Evolutionary conservation across 2,797 vertebrate genomes (phyloP).

Genomic region (Heliangelus exortis): DNA sequence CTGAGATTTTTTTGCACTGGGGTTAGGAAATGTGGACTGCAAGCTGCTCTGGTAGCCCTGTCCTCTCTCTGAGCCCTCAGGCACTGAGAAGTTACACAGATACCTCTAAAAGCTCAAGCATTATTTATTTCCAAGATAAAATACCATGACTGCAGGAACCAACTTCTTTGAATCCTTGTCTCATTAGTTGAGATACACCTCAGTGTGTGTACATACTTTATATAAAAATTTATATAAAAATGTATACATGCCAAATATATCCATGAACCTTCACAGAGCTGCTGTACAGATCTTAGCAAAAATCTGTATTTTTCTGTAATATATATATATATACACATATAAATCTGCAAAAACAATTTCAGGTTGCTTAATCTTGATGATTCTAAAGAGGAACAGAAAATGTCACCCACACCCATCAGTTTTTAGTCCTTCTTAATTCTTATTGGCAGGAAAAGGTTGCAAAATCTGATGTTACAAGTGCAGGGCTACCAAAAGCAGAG

Average conservation of each 20-base stretch:
- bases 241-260: background rate
- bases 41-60: background rate
- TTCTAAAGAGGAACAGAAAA: background rate
- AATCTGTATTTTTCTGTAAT: background rate
- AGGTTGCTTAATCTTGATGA: background rate
- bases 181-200: background rate
- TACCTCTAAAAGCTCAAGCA: background rate
- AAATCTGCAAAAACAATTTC: no score
- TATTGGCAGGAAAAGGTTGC: background rate
- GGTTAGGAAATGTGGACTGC: background rate
- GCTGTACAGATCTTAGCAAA: background rate
- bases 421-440: background rate
- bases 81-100: background rate
- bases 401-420: background rate
- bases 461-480: background rate
- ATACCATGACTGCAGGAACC: background rate
- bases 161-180: background rate
- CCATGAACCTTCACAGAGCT: background rate
- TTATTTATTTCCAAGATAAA: background rate
- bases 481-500: background rate
- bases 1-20: background rate
- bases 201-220: fast-evolving
- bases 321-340: no score
- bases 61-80: background rate
- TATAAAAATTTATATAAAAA: background rate